A percentile compares a stretch with the other conserved stretches of the same genome.
Evolutionary conservation across 2,888 invertebrate genomes (phyloP).

Genomic region (Lacanobia wlatinum): DNA sequence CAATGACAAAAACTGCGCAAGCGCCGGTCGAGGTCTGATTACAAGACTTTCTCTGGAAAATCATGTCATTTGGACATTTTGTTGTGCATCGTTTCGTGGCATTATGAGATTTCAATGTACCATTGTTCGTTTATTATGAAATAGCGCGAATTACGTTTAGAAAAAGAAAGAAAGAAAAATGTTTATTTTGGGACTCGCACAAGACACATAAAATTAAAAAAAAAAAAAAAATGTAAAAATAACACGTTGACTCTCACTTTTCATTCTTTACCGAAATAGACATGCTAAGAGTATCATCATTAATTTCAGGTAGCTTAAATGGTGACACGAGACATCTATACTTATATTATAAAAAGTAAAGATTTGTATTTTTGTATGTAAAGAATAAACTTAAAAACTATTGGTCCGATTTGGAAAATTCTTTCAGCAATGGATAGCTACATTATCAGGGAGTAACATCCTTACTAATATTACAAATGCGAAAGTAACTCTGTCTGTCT

Average conservation of each 20-base stretch:
- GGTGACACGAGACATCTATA: not conserved
- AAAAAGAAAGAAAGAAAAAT: too few relatives aligned
- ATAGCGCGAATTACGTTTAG: conserved; percentile 31
- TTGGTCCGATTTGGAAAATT: too few relatives aligned
- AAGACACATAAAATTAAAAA: too few relatives aligned
- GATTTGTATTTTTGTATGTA: too few relatives aligned
- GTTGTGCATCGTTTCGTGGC: conserved; percentile 33
- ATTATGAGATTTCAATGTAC: conserved; percentile 56
- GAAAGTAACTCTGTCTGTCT: too few relatives aligned
- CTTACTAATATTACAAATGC: too few relatives aligned
- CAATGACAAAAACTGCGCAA: conserved; percentile 5
- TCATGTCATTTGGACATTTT: conserved; percentile 49
- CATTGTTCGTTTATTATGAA: conserved; percentile 56
- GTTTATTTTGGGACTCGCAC: too few relatives aligned
- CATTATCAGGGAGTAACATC: too few relatives aligned
- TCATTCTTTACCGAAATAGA: conserved; percentile 8
- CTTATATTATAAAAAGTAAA: too few relatives aligned
- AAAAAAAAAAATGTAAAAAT: too few relatives aligned
- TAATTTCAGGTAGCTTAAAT: not conserved
- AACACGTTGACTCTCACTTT: conserved; percentile 60
- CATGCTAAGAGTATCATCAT: not conserved
- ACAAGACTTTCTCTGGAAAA: conserved; percentile 54
- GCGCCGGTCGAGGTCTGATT: conserved; percentile 25
- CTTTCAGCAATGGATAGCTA: too few relatives aligned
- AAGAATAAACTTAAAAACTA: too few relatives aligned